Evolutionary conservation across 2,888 invertebrate genomes (phyloP).

Genomic region (Caenorhabditis sp.): DNA sequence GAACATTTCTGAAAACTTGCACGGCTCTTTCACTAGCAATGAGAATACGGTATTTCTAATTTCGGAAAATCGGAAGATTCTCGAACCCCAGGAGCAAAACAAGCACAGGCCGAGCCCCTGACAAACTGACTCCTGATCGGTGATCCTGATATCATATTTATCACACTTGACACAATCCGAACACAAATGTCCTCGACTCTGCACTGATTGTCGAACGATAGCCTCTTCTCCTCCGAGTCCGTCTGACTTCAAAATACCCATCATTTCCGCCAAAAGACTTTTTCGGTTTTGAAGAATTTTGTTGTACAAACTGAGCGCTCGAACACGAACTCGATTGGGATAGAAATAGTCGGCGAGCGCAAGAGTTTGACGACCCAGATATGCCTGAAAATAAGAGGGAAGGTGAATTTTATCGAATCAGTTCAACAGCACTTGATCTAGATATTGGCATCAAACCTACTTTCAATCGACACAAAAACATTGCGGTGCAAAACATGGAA

Average conservation of each 20-base stretch:
- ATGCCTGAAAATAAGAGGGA: conserved; percentile 38
- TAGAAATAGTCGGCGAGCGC: conserved; percentile 55
- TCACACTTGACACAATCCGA: conserved; percentile 50
- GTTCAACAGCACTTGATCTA: background rate
- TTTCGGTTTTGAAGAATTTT: conserved; percentile 46
- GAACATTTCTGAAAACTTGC: conserved; percentile 43
- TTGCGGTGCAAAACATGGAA: conserved; percentile 37
- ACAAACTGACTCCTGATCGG: conserved; percentile 48
- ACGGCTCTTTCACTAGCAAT: no score
- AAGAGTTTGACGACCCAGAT: conserved; percentile 49
- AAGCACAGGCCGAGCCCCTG: no score
- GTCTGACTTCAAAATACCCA: conserved; percentile 27
- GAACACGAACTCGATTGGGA: conserved; percentile 50
- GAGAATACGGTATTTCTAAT: no score
- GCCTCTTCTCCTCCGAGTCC: conserved; percentile 40
- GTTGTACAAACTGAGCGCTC: conserved; percentile 56
- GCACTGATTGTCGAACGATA: conserved; percentile 36
- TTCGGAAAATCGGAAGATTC: no score
- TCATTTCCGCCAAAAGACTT: conserved; percentile 40
- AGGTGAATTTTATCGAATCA: background rate
- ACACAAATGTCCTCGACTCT: conserved; percentile 42
- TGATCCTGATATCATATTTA: conserved; percentile 49
- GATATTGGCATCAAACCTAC: conserved; percentile 14
- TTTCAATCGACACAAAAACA: conserved; percentile 49
- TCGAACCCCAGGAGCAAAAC: no score